Base-by-base conservation (phyloP, 2,888 invertebrate genomes). In the Eretmocerus hayati region DNA sequence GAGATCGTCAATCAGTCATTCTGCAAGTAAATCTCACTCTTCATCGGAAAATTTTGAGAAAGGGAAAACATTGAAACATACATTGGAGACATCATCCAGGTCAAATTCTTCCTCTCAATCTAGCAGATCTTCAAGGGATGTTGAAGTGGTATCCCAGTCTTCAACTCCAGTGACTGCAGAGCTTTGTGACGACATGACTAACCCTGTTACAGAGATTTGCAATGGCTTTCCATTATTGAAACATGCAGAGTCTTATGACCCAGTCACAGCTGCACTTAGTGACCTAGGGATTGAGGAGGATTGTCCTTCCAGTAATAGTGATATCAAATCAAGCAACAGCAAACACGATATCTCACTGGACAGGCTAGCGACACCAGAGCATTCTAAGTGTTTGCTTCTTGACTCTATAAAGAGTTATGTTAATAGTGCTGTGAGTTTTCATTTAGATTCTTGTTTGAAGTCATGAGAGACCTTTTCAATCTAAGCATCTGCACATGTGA, bases 391-490 rank as follows among this genome's bases (percentile, higher is more conserved):
- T 58, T 67, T 80, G 48, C 67, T 83, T 31, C 73, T 82, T 50
- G 81, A 83, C 71, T 67, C 81, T 45, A 62, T 83, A 60, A 71
- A 81, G 60, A 77, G 79, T 26, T 83, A 82, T 64, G 72, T 82
- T 48, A 77, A 80, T 63, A 81, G 81, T 67, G 81, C 83, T 50
- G 83, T 83, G 63, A 76, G 80, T 76, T 46, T n/a, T n/a, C n/a
- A n/a, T n/a, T n/a, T n/a, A n/a, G n/a, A n/a, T n/a, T n/a, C n/a
- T n/a, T n/a, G n/a, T n/a, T n/a, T n/a, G n/a, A n/a, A n/a, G n/a
- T n/a, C n/a, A n/a, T n/a, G n/a, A n/a, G n/a, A n/a, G n/a, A n/a
- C n/a, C n/a, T n/a, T n/a, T n/a, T n/a, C n/a, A n/a, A n/a, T n/a
- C n/a, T n/a, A n/a, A n/a, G n/a, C n/a, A n/a, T n/a, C n/a, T n/a